A percentile compares a stretch with the other conserved stretches of the same genome.
phyloP scores from a whole-genome alignment of 2,113 vertebrate genomes.

The Rhinopomastus cyanomelas region DNA sequence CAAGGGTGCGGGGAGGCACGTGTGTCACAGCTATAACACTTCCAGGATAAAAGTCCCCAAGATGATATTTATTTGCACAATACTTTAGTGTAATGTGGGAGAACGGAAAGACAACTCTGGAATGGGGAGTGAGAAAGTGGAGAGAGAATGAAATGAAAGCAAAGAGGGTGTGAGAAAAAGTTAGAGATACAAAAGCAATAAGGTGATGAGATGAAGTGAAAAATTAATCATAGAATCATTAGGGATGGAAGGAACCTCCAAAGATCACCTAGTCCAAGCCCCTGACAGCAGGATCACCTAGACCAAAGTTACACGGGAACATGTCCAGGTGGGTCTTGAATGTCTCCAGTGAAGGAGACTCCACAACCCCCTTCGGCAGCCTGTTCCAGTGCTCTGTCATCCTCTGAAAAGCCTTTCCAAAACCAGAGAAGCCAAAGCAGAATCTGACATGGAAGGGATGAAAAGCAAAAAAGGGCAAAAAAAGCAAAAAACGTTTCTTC shows the following conservation, averaged over 20 bases:
- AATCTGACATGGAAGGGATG: background rate
- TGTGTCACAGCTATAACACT: background rate
- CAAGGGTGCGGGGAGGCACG: background rate
- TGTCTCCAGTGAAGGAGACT: too few species aligned
- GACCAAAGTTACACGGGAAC: too few species aligned
- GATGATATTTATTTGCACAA: slow-evolving; percentile 13
- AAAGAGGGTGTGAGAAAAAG: background rate
- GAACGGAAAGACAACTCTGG: background rate
- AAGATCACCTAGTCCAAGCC: too few species aligned
- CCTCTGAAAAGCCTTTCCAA: slow-evolving; percentile 12
- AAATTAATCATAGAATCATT: slow-evolving; percentile 16
- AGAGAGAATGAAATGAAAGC: slow-evolving; percentile 7
- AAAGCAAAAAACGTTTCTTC: background rate
- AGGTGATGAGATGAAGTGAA: background rate
- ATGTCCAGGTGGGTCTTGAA: too few species aligned
- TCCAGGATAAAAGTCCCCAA: background rate
- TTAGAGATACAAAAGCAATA: background rate
- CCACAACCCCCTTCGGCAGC: too few species aligned
- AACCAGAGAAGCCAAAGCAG: background rate
- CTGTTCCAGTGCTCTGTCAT: too few species aligned
- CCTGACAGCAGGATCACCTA: too few species aligned
- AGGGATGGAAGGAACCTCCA: background rate
- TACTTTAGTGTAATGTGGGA: background rate
- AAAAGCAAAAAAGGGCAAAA: background rate
- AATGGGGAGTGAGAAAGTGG: background rate